phyloP scores from a whole-genome alignment of 2,113 vertebrate species.

The Myanophis thanlyinensis region DNA sequence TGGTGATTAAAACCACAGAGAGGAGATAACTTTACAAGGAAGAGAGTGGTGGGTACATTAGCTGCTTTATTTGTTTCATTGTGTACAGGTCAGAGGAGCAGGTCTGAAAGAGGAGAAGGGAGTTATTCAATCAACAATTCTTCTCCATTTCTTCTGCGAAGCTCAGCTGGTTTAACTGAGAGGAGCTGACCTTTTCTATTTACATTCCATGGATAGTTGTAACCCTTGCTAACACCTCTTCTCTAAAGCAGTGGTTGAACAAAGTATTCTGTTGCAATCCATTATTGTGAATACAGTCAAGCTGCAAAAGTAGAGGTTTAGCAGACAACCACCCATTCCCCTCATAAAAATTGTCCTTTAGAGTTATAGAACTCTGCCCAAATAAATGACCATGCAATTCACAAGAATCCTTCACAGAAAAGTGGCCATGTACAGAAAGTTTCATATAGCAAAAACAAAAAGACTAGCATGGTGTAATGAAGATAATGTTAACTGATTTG shows the following conservation, averaged over 20 bases:
- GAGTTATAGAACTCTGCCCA: background rate
- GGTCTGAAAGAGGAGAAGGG: conserved; percentile 28
- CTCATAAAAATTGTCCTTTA: background rate
- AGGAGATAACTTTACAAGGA: conserved; percentile 12
- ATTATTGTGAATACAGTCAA: fast-evolving
- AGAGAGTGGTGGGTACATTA: background rate
- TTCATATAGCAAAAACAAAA: background rate
- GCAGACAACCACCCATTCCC: background rate
- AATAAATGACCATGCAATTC: background rate
- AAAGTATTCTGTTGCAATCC: background rate
- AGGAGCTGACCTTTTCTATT: background rate
- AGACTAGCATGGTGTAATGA: background rate
- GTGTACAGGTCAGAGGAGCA: conserved; percentile 23
- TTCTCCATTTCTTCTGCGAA: background rate
- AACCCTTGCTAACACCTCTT: background rate
- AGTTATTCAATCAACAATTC: conserved; percentile 2
- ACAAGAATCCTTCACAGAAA: background rate
- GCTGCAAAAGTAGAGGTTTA: background rate
- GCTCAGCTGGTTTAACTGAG: conserved; percentile 13
- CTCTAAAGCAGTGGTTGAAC: background rate
- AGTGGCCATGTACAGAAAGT: background rate
- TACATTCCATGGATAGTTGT: conserved; percentile 6
- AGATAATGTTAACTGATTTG: background rate
- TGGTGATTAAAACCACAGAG: conserved; percentile 1
- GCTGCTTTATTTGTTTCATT: conserved; percentile 49